Evolutionary conservation across 2,888 invertebrate genomes (phyloP), one percentile per base, ranked within the genome.

Genomic region (Coelopa pilipes): DNA sequence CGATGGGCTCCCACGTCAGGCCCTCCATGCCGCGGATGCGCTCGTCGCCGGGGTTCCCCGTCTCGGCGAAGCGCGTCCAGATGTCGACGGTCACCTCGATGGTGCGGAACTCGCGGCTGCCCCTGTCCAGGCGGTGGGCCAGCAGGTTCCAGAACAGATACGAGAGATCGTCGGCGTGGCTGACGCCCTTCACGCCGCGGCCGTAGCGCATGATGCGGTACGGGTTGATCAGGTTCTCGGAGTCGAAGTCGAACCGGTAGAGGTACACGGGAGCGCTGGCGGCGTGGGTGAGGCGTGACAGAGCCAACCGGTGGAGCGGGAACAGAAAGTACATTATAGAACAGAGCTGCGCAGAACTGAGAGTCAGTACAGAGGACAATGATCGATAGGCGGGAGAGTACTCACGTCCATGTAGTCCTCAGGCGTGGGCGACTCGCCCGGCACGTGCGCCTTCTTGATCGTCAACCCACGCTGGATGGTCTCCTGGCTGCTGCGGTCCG

Each of bases 181-280:
- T 82, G 1, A 85, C 85, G 17, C 87, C 87, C 75, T 84, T 83
- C 0, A 85, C 78, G 13, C 83, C 82, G 17, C 82, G 83, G 0
- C 87, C 88, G 24, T 78, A 78, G 15, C 84, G 84, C 76, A 85
- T 80, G 2, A 84, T 69, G 2, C 86, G 82, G 71, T 82, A 83
- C 0, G 84, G 85, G 76, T 80, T 82, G 21, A 83, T 79, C 1
- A 86, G 74, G 17, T 84, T 81, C 53, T 85, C 83, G 4, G 87
- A 87, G 75, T 87, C 87, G 60, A 86, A 86, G 63, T 86, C 87
- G 66, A 83, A 88, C 24, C 87, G 83, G 76, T 87, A 87, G 2
- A 88, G 76, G 75, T 81, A 88, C 0, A 85, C 82, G 0, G 86
- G 84, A 0, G 84, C 83, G 5, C 79, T 83, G 0, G 83, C 82